Percentiles rank a stretch among this genome's conserved stretches.
These are phyloP conservation scores for Anticlea derivata DNA, from an alignment of 2,888 invertebrate species.

Conservation along the genomic window DNA sequence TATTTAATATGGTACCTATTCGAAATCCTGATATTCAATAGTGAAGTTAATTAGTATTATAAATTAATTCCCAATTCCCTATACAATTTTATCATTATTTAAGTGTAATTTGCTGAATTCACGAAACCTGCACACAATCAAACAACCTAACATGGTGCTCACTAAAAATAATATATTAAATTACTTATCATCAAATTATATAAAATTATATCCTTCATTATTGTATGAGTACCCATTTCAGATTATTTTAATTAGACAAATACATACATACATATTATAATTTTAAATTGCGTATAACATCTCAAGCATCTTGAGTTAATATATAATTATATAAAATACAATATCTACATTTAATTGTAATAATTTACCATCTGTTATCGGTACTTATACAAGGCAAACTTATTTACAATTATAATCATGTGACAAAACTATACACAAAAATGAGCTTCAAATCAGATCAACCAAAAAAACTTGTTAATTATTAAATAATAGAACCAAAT, in stretches of 20 bases:
- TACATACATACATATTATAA: slow-evolving; percentile 45
- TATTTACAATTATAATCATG: slow-evolving; percentile 35
- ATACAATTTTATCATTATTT: too few species aligned
- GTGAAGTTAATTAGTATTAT: too few species aligned
- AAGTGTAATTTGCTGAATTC: background rate
- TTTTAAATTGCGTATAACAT: slow-evolving; percentile 44
- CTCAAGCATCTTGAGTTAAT: slow-evolving; percentile 61
- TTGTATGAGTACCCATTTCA: slow-evolving; percentile 55
- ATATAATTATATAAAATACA: slow-evolving; percentile 53
- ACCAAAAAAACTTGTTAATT: slow-evolving; percentile 22
- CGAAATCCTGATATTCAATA: too few species aligned
- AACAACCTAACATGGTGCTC: slow-evolving; percentile 39
- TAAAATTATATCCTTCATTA: slow-evolving; percentile 35
- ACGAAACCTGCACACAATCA: slow-evolving; percentile 27
- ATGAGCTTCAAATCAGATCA: slow-evolving; percentile 39
- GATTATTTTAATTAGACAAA: slow-evolving; percentile 38
- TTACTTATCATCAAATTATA: slow-evolving; percentile 53
- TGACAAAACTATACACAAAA: slow-evolving; percentile 31
- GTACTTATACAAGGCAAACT: slow-evolving; percentile 40
- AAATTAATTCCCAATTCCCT: too few species aligned
- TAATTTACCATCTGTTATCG: slow-evolving; percentile 39
- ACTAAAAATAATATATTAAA: slow-evolving; percentile 63
- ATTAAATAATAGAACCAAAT: slow-evolving; percentile 24
- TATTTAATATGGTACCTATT: too few species aligned
- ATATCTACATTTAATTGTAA: slow-evolving; percentile 62